A percentile compares a stretch with the other conserved stretches of the same genome.
phyloP scores from a whole-genome alignment of 2,888 invertebrate species.

The Acronicta aceris region DNA sequence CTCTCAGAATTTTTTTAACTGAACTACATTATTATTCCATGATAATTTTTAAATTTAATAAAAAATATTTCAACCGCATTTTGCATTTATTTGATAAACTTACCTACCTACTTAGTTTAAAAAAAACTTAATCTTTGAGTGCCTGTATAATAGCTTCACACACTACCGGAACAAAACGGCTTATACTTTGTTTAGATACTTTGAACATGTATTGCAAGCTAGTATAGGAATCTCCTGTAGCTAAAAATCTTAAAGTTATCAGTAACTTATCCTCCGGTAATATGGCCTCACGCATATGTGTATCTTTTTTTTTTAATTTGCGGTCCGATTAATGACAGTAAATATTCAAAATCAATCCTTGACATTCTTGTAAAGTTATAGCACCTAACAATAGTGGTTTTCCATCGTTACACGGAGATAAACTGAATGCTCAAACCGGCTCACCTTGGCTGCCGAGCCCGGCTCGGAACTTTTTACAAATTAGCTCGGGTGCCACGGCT shows the following conservation, averaged over 20 bases:
- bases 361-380: conserved; percentile 25
- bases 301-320: no score
- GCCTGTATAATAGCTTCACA: background rate
- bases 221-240: background rate
- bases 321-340: background rate
- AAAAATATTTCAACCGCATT: conserved; percentile 25
- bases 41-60: conserved; percentile 26
- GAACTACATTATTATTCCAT: conserved; percentile 12
- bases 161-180: background rate
- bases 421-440: conserved; percentile 37
- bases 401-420: conserved; percentile 31
- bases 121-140: background rate
- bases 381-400: conserved; percentile 30
- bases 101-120: conserved; percentile 10
- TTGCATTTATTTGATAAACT: conserved; percentile 31
- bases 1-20: no score
- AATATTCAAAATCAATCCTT: conserved; percentile 21
- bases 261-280: background rate
- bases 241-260: background rate
- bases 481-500: conserved; percentile 25
- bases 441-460: conserved; percentile 27
- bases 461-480: conserved; percentile 27
- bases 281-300: no score
- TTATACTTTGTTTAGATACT: background rate
- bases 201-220: background rate